These are phyloP conservation scores for Alces alces DNA, from an alignment of 2,113 vertebrate genomes.

Conservation along the genomic window DNA sequence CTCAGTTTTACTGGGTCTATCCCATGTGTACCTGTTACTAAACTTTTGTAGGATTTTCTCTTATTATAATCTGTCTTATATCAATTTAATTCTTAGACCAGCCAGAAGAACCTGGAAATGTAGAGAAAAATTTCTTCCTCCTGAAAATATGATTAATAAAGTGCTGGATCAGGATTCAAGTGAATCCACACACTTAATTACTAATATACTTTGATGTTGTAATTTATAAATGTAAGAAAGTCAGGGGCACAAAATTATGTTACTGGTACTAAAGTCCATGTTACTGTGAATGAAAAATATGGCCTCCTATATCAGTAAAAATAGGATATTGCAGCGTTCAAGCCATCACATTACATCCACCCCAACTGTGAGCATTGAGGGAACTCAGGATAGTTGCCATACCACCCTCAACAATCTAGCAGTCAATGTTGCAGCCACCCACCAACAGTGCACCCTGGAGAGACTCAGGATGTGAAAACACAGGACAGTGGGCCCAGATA, in stretches of 20 bases:
- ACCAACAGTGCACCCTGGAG: neutral
- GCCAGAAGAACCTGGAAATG: neutral
- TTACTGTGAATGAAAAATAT: neutral
- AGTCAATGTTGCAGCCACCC: neutral
- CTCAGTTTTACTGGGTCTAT: neutral
- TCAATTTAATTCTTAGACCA: neutral
- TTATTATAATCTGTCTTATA: neutral
- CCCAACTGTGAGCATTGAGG: neutral
- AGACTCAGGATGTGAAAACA: neutral
- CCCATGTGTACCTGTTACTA: too few species aligned
- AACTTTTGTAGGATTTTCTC: neutral
- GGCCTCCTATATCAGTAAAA: neutral
- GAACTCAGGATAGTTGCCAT: neutral
- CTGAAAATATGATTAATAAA: neutral
- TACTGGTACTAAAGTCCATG: neutral
- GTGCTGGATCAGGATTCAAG: neutral
- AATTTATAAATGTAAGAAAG: neutral
- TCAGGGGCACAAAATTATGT: neutral
- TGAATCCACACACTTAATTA: neutral
- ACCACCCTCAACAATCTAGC: neutral
- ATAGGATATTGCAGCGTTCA: neutral
- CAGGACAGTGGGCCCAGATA: neutral
- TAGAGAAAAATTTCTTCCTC: neutral
- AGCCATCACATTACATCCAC: neutral
- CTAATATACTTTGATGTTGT: neutral